Evolutionary conservation across 2,888 invertebrate genomes (phyloP).

Genomic region (Cremastinae sp.): DNA sequence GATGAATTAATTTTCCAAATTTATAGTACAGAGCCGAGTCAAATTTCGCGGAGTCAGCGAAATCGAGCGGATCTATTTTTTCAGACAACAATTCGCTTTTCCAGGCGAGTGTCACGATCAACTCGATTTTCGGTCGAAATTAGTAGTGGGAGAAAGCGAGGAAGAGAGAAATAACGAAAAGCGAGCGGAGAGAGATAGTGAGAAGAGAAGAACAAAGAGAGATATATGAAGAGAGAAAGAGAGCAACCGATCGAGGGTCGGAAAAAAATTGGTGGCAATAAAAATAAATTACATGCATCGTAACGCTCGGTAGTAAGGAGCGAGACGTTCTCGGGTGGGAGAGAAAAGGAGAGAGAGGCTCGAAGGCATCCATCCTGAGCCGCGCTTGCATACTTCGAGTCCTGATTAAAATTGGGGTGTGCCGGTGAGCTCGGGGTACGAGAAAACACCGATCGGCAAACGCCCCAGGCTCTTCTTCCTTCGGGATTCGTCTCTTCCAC

Average conservation of each 20-base stretch:
- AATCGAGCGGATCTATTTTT: not conserved
- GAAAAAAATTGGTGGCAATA: conserved; percentile 80
- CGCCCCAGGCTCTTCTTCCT: conserved; percentile 65
- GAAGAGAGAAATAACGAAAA: conserved; percentile 18
- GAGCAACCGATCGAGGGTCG: conserved; percentile 75
- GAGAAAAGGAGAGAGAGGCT: conserved; percentile 64
- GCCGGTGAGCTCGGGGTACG: conserved; percentile 69
- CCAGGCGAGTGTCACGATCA: conserved; percentile 25
- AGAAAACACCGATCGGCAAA: conserved; percentile 60
- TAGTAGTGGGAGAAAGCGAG: conserved; percentile 66
- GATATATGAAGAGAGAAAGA: conserved; percentile 43
- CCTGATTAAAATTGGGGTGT: conserved; percentile 81
- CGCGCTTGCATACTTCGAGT: conserved; percentile 77
- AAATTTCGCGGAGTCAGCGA: too few species aligned
- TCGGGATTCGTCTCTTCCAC: conserved; percentile 67
- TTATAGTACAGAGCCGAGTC: too few species aligned
- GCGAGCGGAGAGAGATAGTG: conserved; percentile 31
- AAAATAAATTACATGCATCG: conserved; percentile 81
- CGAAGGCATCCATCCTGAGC: conserved; percentile 76
- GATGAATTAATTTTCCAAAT: too few species aligned
- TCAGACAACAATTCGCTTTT: conserved; percentile 23
- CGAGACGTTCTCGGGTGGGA: conserved; percentile 58
- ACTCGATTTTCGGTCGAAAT: conserved; percentile 68
- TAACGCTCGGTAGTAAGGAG: conserved; percentile 75
- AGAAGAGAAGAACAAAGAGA: conserved; percentile 39